phyloP scores from a whole-genome alignment of 2,888 invertebrate species.

The Nipponacmea schrenckii region DNA sequence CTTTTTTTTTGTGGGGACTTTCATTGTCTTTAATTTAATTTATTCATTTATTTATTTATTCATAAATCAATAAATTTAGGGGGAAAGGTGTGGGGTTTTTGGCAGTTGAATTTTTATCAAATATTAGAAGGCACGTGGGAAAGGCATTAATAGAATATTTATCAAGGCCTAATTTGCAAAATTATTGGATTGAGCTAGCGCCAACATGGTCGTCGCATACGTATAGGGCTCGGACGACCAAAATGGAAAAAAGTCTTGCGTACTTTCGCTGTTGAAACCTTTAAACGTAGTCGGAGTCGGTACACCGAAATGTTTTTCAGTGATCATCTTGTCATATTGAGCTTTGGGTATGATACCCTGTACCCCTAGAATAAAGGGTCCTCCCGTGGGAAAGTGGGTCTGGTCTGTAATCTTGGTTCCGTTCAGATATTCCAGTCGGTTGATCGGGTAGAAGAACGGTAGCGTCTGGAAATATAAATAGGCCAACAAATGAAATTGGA shows the following conservation, averaged over 20 bases:
- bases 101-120: no score
- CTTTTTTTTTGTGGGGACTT: no score
- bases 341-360: conserved; percentile 41
- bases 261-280: conserved; percentile 46
- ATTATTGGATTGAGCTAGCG: conserved; percentile 36
- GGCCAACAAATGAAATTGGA: no score
- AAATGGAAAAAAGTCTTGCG: conserved; percentile 44
- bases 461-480: conserved; percentile 26
- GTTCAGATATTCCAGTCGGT: conserved; percentile 39
- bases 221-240: conserved; percentile 57
- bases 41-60: no score
- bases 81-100: no score
- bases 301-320: conserved; percentile 29
- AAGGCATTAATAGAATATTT: no score
- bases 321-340: conserved; percentile 41
- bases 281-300: conserved; percentile 43
- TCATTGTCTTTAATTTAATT: no score
- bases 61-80: no score
- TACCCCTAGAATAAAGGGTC: conserved; percentile 36
- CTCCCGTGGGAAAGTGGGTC: conserved; percentile 19
- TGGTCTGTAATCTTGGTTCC: conserved; percentile 32
- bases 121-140: no score
- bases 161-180: background rate
- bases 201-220: conserved; percentile 48
- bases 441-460: conserved; percentile 33